Evolutionary conservation across 1,140 invertebrate species (phyloP), one percentile per base, ranked within the genome.

Genomic region (Drosophila virilis): DNA sequence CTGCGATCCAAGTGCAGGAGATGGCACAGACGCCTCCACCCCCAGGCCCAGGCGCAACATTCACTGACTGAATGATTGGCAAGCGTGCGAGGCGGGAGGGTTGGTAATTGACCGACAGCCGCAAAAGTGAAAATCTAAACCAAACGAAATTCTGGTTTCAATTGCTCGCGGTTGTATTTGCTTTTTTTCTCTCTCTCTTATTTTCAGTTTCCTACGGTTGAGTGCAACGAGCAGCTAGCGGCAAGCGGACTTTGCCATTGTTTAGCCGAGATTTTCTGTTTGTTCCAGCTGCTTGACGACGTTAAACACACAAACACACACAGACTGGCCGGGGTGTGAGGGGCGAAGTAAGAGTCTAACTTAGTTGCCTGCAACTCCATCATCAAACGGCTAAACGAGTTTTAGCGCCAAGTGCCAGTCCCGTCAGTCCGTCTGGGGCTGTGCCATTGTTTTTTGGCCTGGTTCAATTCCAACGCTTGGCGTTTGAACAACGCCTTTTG

Each of bases 121-220:
- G 61, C 84, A 88, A 88, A 88, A 88, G 84, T 88, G 85, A 88
- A 88, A 88, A 88, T 88, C 83, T 88, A 88, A 86, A 86, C 82
- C 67, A 69, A 88, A 89, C 64, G 74, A 77, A 89, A 89, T 88
- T 89, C 84, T 88, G 83, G 84, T 88, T 88, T 88, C 84, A 89
- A 88, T 88, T 80, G 84, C 84, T 82, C 76, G 84, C 84, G 79
- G 83, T 89, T 78, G 74, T 73, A 72, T 54, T 55, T 68, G 52
- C 33, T 67, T 33, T 48, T 68, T 33, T 78, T 58, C 22, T 22
- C 2, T 40, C 13, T 59, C 50, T 50, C 40, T 55, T 74, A 59
- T 71, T 58, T 52, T 65, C 40, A 51, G 32, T 55, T 66, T 59
- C 40, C 54, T 57, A 67, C 50, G 74, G 40, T 77, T 73, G 52